phyloP scores from a whole-genome alignment of 2,888 invertebrate genomes.

The Aquatica leii region DNA sequence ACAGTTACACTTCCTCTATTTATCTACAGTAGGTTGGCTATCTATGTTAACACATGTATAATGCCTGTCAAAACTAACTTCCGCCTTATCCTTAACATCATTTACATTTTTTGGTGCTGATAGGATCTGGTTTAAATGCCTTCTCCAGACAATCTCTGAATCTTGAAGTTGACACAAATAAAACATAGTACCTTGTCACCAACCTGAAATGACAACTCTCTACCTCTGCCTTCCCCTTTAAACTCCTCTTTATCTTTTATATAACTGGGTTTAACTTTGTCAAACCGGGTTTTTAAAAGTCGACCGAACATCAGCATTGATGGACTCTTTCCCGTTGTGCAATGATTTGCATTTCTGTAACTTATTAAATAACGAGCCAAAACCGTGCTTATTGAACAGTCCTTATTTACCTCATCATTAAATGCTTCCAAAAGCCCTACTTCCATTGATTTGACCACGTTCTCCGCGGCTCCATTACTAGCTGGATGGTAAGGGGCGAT shows the following conservation, averaged over 20 bases:
- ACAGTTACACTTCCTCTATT: background rate
- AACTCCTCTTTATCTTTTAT: background rate
- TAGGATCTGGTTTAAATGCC: conserved; percentile 4
- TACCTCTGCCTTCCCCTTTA: conserved; percentile 3
- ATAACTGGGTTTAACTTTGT: conserved; percentile 9
- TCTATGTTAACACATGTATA: conserved; percentile 6
- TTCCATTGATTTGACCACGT: background rate
- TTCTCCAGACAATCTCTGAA: no score
- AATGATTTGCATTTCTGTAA: background rate
- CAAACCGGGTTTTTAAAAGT: background rate
- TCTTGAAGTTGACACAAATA: no score
- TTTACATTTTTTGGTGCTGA: no score
- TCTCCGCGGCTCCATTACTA: background rate
- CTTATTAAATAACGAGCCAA: conserved; percentile 3
- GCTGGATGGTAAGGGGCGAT: background rate
- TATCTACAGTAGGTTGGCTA: conserved; percentile 1
- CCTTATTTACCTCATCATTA: no score
- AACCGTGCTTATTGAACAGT: conserved; percentile 1
- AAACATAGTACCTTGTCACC: conserved; percentile 1
- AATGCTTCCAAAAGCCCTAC: conserved; percentile 2
- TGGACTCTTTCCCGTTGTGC: conserved; percentile 1
- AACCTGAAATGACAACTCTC: conserved; percentile 2
- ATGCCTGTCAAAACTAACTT: conserved; percentile 10
- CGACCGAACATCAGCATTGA: conserved; percentile 1
- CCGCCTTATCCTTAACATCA: no score